Percentiles rank a stretch among this genome's conserved stretches.
Evolutionary conservation across 2,797 vertebrate species (phyloP).

Genomic region (Malurus leucopterus): DNA sequence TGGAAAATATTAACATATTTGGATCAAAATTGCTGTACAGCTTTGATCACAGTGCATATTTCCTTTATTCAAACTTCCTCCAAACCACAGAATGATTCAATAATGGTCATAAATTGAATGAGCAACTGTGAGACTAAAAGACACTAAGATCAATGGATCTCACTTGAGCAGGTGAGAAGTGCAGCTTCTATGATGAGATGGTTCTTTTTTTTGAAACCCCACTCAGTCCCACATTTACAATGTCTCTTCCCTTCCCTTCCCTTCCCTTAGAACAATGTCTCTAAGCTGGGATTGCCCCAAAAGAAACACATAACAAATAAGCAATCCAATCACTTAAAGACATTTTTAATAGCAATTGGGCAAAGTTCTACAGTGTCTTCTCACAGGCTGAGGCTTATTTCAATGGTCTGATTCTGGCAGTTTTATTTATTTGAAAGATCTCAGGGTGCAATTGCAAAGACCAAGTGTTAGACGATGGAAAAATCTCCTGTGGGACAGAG

Average conservation of each 20-base stretch:
- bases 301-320: neutral
- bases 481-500: neutral
- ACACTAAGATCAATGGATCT: neutral
- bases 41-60: neutral
- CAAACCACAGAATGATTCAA: neutral
- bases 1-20: neutral
- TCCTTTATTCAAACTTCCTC: neutral
- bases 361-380: neutral
- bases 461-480: neutral
- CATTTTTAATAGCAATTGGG: neutral
- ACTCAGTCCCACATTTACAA: neutral
- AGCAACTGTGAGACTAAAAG: neutral
- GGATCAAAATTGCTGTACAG: neutral
- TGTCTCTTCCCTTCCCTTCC: too few relatives aligned
- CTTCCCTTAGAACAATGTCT: neutral
- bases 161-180: neutral
- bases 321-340: neutral
- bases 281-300: neutral
- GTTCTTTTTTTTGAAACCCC: neutral
- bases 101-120: neutral
- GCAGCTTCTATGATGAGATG: neutral
- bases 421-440: neutral
- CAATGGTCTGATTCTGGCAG: neutral
- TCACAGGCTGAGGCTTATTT: neutral
- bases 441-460: neutral